A percentile compares a stretch with the other conserved stretches of the same genome.
These are phyloP conservation scores for Sorex fumeus DNA, from an alignment of 2,113 vertebrate species.

Conservation along the genomic window DNA sequence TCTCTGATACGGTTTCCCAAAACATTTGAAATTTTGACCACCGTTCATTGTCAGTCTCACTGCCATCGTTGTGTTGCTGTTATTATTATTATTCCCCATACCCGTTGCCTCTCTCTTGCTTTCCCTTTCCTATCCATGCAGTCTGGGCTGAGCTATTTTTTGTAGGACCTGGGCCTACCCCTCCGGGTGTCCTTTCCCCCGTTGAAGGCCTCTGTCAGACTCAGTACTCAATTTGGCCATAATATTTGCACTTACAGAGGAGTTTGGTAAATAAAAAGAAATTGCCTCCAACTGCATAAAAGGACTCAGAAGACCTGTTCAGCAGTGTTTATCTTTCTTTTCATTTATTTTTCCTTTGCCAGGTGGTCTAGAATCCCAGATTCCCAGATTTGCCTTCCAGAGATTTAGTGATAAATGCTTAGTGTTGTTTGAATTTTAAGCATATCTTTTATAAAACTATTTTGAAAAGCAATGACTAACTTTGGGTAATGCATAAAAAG, in stretches of 20 bases:
- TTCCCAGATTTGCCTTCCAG: conserved; percentile 69
- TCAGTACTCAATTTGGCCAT: background rate
- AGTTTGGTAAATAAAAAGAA: conserved; percentile 36
- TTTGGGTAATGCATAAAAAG: conserved; percentile 67
- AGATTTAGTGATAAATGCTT: conserved; percentile 58
- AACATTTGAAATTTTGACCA: background rate
- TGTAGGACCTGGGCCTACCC: background rate
- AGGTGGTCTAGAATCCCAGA: conserved; percentile 72
- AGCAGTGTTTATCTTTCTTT: conserved; percentile 30
- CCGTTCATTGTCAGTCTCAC: background rate
- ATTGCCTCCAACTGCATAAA: background rate
- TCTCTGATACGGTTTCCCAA: too few relatives aligned
- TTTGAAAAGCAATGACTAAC: conserved; percentile 76
- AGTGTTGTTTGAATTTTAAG: conserved; percentile 74
- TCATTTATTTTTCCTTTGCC: conserved; percentile 54
- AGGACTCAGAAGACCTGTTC: background rate
- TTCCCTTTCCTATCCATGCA: background rate
- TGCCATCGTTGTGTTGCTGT: background rate
- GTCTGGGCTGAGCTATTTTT: background rate
- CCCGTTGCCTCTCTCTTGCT: background rate
- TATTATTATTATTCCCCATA: background rate
- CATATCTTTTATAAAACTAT: conserved; percentile 73
- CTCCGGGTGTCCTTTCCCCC: background rate
- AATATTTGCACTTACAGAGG: background rate
- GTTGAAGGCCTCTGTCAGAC: background rate